Base-by-base conservation (phyloP, 2,888 invertebrate species). In the Pollenia angustigena region DNA sequence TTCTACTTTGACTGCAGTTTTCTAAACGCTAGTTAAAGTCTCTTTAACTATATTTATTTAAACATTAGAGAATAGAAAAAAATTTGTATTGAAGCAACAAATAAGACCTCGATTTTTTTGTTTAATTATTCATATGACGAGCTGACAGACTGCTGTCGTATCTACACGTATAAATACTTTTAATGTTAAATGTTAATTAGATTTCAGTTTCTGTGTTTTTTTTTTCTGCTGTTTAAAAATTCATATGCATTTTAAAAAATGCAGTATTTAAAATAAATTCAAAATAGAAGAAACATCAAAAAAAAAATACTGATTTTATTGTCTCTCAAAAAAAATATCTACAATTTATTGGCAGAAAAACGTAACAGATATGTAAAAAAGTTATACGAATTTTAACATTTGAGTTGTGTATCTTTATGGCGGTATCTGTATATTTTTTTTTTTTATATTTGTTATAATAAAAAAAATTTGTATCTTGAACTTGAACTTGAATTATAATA, bases 401-500 rank as follows among this genome's bases (percentile, higher is more conserved):
- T 54, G 62, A 23, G 60, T 80, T 54, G 32, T 60, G n/a, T 71
- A 50, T 46, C 46, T 81, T 68, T 42, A 80, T 52, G 44, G 52
- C 50, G 48, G 68, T 60, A 52, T 68, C 16, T 56, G 42, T 69
- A 60, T 52, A 16, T 78, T 40, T 54, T 4, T 18, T 56, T 54
- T 66, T 72, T 46, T 62, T n/a, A n/a, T n/a, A 44, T 60, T 60
- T 80, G 16, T 71, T 48, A 48, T 72, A 64, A 48, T 72, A 62
- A 58, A 64, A 42, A 62, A 76, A 86, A 82, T 69, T 18, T 81
- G 81, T 81, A 75, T 86, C 85, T 75, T 86, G 85, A 86, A 86
- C 85, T 85, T 85, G 85, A 85, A 85, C 85, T 86, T 86, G 85
- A 86, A 76, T 82, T 71, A 64, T 74, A 81, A 66, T 66, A 78